Conservation (phyloP, 2,888 invertebrate genomes). For the Cosmopolites sordidus region DNA sequence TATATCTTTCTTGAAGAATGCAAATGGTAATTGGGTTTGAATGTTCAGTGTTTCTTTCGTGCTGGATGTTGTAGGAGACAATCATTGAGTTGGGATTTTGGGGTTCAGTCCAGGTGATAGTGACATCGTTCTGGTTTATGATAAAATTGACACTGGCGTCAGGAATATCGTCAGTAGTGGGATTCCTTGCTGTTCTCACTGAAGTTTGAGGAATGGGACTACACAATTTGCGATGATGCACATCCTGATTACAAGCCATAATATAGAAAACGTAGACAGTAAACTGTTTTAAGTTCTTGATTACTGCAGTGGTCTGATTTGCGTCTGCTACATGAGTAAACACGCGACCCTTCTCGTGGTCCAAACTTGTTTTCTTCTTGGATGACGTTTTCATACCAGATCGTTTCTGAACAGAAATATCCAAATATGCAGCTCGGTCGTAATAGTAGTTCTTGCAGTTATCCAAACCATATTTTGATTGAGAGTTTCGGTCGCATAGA, state of each 20-base stretch:
- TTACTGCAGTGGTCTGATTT: constrained; percentile 28
- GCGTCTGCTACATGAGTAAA: constrained; percentile 21
- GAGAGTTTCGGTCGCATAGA: constrained; percentile 29
- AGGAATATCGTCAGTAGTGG: constrained; percentile 46
- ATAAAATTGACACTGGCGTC: constrained; percentile 33
- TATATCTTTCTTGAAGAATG: constrained; percentile 43
- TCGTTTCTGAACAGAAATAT: constrained; percentile 6
- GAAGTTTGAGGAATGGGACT: constrained; percentile 48
- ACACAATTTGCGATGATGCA: constrained; percentile 48
- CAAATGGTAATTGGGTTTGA: constrained; percentile 49
- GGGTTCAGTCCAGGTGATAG: constrained; percentile 58
- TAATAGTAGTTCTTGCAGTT: constrained; percentile 29
- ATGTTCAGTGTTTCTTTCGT: constrained; percentile 45
- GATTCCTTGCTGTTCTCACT: constrained; percentile 50
- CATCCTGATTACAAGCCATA: constrained; percentile 57
- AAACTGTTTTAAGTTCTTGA: constrained; percentile 53
- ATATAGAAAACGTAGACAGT: constrained; percentile 58
- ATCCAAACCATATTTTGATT: constrained; percentile 27
- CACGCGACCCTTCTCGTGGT: not conserved
- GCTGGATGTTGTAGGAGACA: constrained; percentile 59
- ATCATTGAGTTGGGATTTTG: constrained; percentile 61
- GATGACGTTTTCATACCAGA: constrained; percentile 2
- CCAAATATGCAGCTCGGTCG: constrained; percentile 7
- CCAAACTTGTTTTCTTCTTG: constrained; percentile 6
- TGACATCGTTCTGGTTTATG: constrained; percentile 35